Percentiles rank a stretch among this genome's conserved stretches.
Conservation (phyloP, 2,888 invertebrate genomes). For the Chrysolina oricalcia region DNA sequence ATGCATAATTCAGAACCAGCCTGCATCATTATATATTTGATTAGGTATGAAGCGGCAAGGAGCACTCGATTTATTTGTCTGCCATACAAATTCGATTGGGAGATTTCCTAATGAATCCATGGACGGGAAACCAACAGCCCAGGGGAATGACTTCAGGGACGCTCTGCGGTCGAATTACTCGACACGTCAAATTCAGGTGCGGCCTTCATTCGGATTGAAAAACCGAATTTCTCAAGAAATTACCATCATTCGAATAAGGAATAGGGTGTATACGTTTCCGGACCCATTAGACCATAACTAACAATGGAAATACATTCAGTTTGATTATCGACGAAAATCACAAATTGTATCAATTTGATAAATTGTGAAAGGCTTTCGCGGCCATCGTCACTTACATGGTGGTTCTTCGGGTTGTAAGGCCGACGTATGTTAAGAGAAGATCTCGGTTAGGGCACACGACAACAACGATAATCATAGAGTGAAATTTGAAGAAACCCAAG, state of each 20-base stretch:
- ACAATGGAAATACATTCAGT: too few relatives aligned
- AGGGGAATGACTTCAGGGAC: constrained; percentile 33
- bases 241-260: neutral
- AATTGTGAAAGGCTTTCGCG: too few relatives aligned
- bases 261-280: neutral
- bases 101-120: constrained; percentile 45
- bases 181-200: constrained; percentile 40
- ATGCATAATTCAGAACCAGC: neutral
- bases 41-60: constrained; percentile 32
- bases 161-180: constrained; percentile 35
- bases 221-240: constrained; percentile 13
- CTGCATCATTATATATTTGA: constrained; percentile 22
- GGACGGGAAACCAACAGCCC: constrained; percentile 39
- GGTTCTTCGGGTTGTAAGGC: too few relatives aligned
- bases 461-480: too few relatives aligned
- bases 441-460: too few relatives aligned
- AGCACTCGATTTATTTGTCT: constrained; percentile 38
- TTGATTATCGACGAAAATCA: too few relatives aligned
- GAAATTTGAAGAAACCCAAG: too few relatives aligned
- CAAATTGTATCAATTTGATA: too few relatives aligned
- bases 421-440: too few relatives aligned
- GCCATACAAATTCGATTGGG: constrained; percentile 44
- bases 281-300: neutral
- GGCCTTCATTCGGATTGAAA: constrained; percentile 30
- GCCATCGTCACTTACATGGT: too few relatives aligned